Evolutionary conservation across 1,140 invertebrate genomes (phyloP).

Genomic region (Tribolium madens): DNA sequence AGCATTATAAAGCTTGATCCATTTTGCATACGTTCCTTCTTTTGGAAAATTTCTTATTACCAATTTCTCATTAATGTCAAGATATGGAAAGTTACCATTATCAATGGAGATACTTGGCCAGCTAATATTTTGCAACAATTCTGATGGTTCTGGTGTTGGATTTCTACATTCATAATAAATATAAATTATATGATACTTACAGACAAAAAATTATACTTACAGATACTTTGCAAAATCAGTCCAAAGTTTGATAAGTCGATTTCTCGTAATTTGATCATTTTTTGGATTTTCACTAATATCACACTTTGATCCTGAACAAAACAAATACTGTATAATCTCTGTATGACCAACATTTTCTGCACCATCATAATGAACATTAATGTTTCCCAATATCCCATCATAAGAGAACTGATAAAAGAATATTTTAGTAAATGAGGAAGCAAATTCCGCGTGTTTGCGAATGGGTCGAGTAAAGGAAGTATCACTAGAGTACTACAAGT

Average conservation of each 20-base stretch:
- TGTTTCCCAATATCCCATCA: slow-evolving; percentile 37
- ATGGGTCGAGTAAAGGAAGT: slow-evolving; percentile 25
- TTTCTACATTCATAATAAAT: neutral
- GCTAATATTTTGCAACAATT: slow-evolving; percentile 16
- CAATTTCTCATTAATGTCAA: slow-evolving; percentile 3
- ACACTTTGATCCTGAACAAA: neutral
- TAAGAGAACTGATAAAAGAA: slow-evolving; percentile 51
- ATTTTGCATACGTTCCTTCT: neutral
- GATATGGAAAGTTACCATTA: neutral
- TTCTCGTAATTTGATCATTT: slow-evolving; percentile 30
- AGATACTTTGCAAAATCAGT: slow-evolving; percentile 46
- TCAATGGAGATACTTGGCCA: slow-evolving; percentile 12
- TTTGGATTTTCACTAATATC: slow-evolving; percentile 6
- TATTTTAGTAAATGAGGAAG: slow-evolving; percentile 16
- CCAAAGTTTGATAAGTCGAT: slow-evolving; percentile 42
- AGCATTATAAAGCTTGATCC: neutral
- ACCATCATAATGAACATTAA: slow-evolving; percentile 37
- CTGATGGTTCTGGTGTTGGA: slow-evolving; percentile 10
- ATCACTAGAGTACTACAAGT: slow-evolving; percentile 39
- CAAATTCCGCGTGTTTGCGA: slow-evolving; percentile 41
- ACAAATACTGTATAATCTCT: slow-evolving; percentile 45
- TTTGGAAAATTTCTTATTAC: slow-evolving; percentile 11
- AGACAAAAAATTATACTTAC: slow-evolving; percentile 29
- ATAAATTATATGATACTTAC: slow-evolving; percentile 42
- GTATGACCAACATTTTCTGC: slow-evolving; percentile 47